These are phyloP conservation scores for Mormyrops boulengeri DNA, from an alignment of 2,797 vertebrate genomes.

Conservation along the genomic window DNA sequence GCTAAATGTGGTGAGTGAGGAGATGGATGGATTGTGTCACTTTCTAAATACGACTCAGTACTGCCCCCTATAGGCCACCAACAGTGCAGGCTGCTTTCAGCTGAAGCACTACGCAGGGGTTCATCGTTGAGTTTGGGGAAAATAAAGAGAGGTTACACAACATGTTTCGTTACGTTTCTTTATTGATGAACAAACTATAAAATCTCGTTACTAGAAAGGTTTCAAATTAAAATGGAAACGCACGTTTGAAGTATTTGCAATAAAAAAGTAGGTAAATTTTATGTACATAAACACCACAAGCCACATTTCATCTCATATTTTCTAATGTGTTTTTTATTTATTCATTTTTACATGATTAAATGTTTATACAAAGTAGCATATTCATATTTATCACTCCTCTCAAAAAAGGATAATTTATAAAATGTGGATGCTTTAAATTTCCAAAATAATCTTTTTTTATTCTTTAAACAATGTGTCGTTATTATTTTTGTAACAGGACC, in stretches of 20 bases:
- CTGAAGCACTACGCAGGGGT: neutral
- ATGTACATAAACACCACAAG: constrained; percentile 57
- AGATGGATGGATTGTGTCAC: neutral
- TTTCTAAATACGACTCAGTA: neutral
- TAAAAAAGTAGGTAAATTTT: constrained; percentile 51
- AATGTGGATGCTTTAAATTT: constrained; percentile 67
- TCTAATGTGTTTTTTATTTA: constrained; percentile 47
- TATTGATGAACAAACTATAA: constrained; percentile 66
- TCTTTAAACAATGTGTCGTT: constrained; percentile 30
- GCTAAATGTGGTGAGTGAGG: neutral
- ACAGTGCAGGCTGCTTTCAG: neutral
- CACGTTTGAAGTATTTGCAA: constrained; percentile 57
- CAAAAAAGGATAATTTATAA: constrained; percentile 69
- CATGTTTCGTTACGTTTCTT: constrained; percentile 45
- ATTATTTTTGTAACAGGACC: constrained; percentile 64
- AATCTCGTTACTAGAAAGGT: constrained; percentile 73
- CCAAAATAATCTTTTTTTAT: constrained; percentile 61
- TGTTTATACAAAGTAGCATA: constrained; percentile 69
- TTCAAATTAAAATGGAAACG: constrained; percentile 65
- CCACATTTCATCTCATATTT: constrained; percentile 55
- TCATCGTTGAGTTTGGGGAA: neutral
- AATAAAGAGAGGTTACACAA: constrained; percentile 23
- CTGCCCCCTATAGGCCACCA: neutral
- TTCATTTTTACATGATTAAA: constrained; percentile 66
- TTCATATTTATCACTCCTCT: constrained; percentile 53